Conservation (phyloP, 2,888 invertebrate genomes). For the Tuberolachnus salignus region DNA sequence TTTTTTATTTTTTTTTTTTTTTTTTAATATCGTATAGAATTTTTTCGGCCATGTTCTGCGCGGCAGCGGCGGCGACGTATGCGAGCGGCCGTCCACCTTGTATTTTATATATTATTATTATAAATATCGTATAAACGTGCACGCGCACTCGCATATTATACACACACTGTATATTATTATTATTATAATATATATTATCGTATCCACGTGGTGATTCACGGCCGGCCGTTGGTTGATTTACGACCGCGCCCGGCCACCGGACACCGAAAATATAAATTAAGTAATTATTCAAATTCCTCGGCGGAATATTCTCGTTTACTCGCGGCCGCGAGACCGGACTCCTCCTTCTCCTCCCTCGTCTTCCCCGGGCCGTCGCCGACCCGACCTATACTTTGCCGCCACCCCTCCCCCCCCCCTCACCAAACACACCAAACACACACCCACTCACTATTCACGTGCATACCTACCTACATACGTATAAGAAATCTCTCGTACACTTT, state of each 20-base stretch:
- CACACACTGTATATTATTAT: not conserved
- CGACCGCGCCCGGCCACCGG: conserved; percentile 45
- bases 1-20: not conserved
- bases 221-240: conserved; percentile 52
- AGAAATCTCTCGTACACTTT: no score
- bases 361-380: not conserved
- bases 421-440: no score
- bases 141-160: not conserved
- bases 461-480: no score
- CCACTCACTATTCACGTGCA: not conserved
- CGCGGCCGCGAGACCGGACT: conserved; percentile 7
- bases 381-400: not conserved
- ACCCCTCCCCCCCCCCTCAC: not conserved
- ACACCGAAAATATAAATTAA: conserved; percentile 55
- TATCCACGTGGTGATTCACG: conserved; percentile 39
- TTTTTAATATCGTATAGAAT: not conserved
- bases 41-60: conserved; percentile 27
- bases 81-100: conserved; percentile 3
- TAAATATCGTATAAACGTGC: not conserved
- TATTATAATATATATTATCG: not conserved
- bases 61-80: not conserved
- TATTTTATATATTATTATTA: not conserved
- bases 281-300: conserved; percentile 56
- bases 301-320: conserved; percentile 43
- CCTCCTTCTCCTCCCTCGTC: not conserved